Base-by-base conservation (phyloP, 1,140 invertebrate genomes). In the Aphis gossypii region DNA sequence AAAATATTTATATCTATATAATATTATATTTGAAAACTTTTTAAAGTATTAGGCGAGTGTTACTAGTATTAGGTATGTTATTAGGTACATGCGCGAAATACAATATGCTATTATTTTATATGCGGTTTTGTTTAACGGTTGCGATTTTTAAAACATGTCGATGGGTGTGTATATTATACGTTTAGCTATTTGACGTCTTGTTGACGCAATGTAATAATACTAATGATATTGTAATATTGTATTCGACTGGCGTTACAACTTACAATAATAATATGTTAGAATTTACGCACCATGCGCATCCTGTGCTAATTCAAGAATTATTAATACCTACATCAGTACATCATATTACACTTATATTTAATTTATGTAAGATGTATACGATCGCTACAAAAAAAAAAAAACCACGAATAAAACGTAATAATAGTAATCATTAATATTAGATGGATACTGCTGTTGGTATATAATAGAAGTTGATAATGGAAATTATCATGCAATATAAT, bases 231-330 rank as follows among this genome's bases (percentile, higher is more conserved):
- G 82, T 83, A 83, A 38, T 83, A 83, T 38, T 38, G 82, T 83
- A 83, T 83, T 76, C 82, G 21, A 38, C n/a, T 38, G 8, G 82
- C 21, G 38, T 83, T 83, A 35, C 82, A 83, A 23, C 35, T 35
- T 35, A 35, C 23, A 38, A 83, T 38, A 83, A 35, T 35, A 46
- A 46, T 46, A 23, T 83, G 20, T 41, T 38, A 38, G 38, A 83
- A 23, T 83, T 4, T 23, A 41, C 60, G 14, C 82, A 83, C 35
- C 35, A 83, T 21, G 82, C 20, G 38, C 21, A 83, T 83, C 82
- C 35, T 41, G 82, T 83, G 82, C 8, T 83, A 83, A 83, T 83
- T 83, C 35, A 83, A 83, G 82, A 83, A 83, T 83, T 83, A 41
- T 41, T 38, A 83, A 38, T 68, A 68, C 60, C 60, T n/a, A 30